phyloP scores from a whole-genome alignment of 2,888 invertebrate genomes.

The Nowickia ferox region DNA sequence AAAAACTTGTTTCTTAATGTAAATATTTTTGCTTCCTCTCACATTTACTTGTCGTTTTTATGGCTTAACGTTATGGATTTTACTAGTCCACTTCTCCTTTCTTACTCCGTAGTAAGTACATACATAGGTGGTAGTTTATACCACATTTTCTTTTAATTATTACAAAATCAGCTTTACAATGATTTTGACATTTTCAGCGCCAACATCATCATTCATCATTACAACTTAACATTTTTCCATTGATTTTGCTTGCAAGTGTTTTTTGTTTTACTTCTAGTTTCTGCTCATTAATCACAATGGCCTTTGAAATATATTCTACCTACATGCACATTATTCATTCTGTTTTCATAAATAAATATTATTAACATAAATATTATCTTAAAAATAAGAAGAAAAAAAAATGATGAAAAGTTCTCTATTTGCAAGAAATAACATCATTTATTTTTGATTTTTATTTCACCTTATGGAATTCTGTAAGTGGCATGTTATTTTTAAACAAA shows the following conservation, averaged over 20 bases:
- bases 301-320: background rate
- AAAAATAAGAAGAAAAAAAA: background rate
- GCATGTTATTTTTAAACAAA: slow-evolving; percentile 30
- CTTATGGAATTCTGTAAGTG: slow-evolving; percentile 8
- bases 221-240: slow-evolving; percentile 21
- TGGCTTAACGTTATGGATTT: background rate
- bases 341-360: background rate
- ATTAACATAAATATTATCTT: slow-evolving; percentile 13
- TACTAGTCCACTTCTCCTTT: background rate
- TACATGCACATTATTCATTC: background rate
- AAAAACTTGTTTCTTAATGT: background rate
- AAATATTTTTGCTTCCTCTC: background rate
- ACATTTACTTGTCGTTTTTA: slow-evolving; percentile 30
- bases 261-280: background rate
- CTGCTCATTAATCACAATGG: background rate
- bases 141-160: slow-evolving; percentile 65
- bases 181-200: slow-evolving; percentile 47
- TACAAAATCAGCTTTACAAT: slow-evolving; percentile 58
- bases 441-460: background rate
- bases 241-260: slow-evolving; percentile 35
- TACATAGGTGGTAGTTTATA: slow-evolving; percentile 43
- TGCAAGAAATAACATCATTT: slow-evolving; percentile 19
- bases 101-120: background rate
- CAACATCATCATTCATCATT: slow-evolving; percentile 1
- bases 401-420: background rate